A percentile compares a stretch with the other conserved stretches of the same genome.
Conservation (phyloP, 2,113 vertebrate species). For the Limnothrissa miodon region DNA sequence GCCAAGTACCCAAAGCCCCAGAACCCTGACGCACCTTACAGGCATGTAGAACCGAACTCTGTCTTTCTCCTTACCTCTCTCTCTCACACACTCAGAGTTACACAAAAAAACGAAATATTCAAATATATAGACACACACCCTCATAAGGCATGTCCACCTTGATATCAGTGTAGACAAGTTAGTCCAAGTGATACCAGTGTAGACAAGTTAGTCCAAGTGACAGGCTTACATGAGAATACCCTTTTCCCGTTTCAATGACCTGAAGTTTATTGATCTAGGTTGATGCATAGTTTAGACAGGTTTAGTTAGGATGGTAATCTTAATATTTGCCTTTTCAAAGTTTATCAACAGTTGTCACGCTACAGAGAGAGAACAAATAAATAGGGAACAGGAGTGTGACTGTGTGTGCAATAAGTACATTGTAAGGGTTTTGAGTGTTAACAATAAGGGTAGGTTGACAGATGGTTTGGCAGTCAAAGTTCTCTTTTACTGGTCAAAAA, state of each 20-base stretch:
- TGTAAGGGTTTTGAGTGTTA: not conserved
- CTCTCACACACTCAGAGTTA: not conserved
- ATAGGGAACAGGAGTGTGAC: not conserved
- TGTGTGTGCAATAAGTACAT: too few relatives aligned
- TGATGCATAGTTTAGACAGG: not conserved
- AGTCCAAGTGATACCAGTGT: too few relatives aligned
- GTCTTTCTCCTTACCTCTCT: too few relatives aligned
- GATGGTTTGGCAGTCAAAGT: not conserved
- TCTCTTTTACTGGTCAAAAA: not conserved
- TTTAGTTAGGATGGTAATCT: too few relatives aligned
- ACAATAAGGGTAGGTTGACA: not conserved
- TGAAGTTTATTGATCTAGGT: not conserved
- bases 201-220: too few relatives aligned
- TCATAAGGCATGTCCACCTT: not conserved
- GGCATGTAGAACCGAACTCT: not conserved
- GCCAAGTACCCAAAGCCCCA: conserved; percentile 55
- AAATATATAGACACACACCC: not conserved
- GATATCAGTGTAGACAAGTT: too few relatives aligned
- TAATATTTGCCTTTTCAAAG: too few relatives aligned
- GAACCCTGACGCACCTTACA: not conserved
- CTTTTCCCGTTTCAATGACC: not conserved
- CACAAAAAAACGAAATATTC: not conserved
- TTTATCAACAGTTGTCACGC: not conserved
- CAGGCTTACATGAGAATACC: too few relatives aligned
- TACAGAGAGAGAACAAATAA: not conserved